Evolutionary conservation across 2,797 vertebrate species (phyloP).

Genomic region (Vespertilio murinus): DNA sequence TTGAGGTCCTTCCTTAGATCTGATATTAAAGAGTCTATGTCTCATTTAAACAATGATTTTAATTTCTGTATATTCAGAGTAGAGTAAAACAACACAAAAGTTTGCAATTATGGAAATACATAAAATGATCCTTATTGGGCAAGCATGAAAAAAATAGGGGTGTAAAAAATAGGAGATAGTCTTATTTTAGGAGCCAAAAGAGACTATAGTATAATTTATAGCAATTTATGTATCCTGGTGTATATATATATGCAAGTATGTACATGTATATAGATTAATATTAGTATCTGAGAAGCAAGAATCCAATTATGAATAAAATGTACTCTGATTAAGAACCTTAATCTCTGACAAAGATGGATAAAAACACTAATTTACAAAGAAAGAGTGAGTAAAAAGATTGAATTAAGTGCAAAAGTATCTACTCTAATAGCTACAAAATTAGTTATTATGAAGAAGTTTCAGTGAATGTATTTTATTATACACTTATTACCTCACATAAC

Average conservation of each 20-base stretch:
- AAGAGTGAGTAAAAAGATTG: background rate
- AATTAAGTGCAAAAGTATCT: background rate
- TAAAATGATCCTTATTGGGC: background rate
- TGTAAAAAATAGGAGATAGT: background rate
- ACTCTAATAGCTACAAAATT: fast-evolving
- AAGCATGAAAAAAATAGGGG: background rate
- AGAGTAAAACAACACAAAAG: background rate
- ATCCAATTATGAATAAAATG: background rate
- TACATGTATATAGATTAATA: background rate
- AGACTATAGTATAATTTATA: background rate
- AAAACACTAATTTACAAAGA: background rate
- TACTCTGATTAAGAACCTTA: background rate
- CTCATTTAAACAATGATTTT: background rate
- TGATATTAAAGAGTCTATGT: background rate
- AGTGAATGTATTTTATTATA: background rate
- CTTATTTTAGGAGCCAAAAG: background rate
- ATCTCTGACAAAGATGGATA: background rate
- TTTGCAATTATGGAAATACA: background rate
- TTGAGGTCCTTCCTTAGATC: background rate
- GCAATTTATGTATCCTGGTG: no score
- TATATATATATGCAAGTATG: background rate
- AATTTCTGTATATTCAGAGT: background rate
- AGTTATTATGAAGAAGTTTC: fast-evolving
- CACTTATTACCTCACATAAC: background rate
- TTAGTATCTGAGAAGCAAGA: background rate